phyloP scores from a whole-genome alignment of 2,113 vertebrate genomes.

The Mus pahari region DNA sequence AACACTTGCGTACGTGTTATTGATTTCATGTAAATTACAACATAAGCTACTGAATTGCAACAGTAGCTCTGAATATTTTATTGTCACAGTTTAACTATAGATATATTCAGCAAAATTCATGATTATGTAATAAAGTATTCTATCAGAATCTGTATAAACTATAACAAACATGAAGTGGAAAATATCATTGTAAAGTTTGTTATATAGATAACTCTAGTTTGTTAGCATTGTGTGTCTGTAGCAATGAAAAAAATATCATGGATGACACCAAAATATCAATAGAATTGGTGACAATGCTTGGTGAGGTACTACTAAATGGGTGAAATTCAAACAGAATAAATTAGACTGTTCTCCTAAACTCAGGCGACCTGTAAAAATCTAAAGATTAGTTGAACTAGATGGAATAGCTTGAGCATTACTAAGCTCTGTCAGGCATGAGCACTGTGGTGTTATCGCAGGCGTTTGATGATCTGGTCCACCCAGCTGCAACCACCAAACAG shows the following conservation, averaged over 20 bases:
- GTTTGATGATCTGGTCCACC: constrained; percentile 59
- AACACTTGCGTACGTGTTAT: constrained; percentile 19
- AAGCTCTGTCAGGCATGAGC: background rate
- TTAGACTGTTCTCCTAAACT: constrained; percentile 23
- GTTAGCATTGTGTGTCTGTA: background rate
- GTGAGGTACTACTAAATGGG: constrained; percentile 11
- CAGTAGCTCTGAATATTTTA: background rate
- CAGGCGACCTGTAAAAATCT: background rate
- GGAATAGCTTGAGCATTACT: background rate
- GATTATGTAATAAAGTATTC: background rate
- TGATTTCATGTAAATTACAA: constrained; percentile 45
- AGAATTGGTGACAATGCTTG: constrained; percentile 19
- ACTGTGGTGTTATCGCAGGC: background rate
- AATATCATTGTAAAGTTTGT: background rate
- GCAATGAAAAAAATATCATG: background rate
- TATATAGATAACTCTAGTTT: background rate
- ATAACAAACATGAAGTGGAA: background rate
- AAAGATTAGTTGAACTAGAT: background rate
- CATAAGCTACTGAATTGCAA: background rate
- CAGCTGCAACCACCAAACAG: constrained; percentile 41
- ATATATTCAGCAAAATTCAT: background rate
- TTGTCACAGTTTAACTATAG: constrained; percentile 12
- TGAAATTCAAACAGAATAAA: constrained; percentile 41
- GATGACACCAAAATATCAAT: background rate
- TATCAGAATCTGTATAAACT: background rate